phyloP scores from a whole-genome alignment of 23 tunicate species.

The Halocynthia aurantium region DNA sequence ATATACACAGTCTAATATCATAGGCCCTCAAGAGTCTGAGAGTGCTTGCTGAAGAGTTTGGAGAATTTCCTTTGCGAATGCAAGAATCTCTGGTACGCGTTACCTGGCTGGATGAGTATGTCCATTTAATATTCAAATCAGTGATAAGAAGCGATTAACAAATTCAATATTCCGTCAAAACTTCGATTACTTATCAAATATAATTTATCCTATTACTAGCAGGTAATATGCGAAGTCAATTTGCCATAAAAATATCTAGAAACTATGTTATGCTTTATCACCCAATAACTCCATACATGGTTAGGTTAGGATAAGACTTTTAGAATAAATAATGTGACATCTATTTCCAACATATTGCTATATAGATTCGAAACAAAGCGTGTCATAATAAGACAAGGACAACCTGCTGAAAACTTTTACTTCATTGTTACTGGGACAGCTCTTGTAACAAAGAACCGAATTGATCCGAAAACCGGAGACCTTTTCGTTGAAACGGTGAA shows the following conservation, averaged over 20 bases:
- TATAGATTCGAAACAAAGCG: slow-evolving; percentile 82
- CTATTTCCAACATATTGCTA: not conserved
- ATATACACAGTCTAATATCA: not conserved
- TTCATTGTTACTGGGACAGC: slow-evolving; percentile 74
- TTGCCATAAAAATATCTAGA: no score
- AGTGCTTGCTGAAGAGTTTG: slow-evolving; percentile 64
- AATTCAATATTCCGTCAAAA: no score
- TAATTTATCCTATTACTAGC: no score
- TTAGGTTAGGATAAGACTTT: no score
- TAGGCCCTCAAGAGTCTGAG: slow-evolving; percentile 66
- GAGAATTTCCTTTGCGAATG: slow-evolving; percentile 73
- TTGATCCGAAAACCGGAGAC: slow-evolving; percentile 36
- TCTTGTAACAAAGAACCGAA: slow-evolving; percentile 54
- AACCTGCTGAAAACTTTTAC: slow-evolving; percentile 72
- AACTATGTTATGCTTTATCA: no score
- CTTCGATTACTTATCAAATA: no score
- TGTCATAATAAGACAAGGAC: slow-evolving; percentile 76
- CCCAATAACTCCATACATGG: no score
- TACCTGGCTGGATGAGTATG: slow-evolving; percentile 83
- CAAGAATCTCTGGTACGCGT: slow-evolving; percentile 65
- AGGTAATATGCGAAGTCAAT: no score
- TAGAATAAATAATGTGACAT: no score
- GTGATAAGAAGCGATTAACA: no score
- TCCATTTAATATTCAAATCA: not conserved
- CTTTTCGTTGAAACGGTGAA: slow-evolving; percentile 78